Conservation (phyloP, 2,113 vertebrate species). For the Platycercus adscitus region DNA sequence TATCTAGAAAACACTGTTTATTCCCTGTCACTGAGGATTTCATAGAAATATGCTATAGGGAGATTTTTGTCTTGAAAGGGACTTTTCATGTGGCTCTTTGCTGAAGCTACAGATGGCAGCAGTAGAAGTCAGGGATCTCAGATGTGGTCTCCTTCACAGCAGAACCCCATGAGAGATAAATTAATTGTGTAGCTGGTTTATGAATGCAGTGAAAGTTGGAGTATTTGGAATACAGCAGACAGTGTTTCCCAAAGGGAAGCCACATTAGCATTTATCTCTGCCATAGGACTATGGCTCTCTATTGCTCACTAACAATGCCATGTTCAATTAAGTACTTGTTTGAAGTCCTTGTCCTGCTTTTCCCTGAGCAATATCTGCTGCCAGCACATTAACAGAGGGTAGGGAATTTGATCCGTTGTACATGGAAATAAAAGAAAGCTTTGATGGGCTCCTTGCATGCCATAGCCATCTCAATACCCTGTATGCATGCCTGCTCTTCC, state of each 20-base stretch:
- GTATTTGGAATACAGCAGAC: background rate
- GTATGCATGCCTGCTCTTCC: fast-evolving
- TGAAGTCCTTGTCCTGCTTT: background rate
- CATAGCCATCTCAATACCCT: background rate
- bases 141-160: background rate
- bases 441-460: background rate
- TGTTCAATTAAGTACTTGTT: background rate
- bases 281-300: background rate
- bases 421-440: background rate
- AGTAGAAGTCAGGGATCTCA: background rate
- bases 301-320: background rate
- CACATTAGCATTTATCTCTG: background rate
- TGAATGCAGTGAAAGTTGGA: background rate
- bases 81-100: background rate
- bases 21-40: background rate
- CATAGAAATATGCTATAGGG: background rate
- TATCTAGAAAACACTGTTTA: background rate
- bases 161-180: background rate
- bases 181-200: background rate
- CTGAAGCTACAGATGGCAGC: background rate
- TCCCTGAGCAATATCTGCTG: background rate
- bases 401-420: background rate
- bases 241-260: background rate
- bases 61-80: background rate
- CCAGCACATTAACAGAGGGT: background rate